Base-by-base conservation (phyloP, 2,888 invertebrate genomes). In the Phortica okadai region DNA sequence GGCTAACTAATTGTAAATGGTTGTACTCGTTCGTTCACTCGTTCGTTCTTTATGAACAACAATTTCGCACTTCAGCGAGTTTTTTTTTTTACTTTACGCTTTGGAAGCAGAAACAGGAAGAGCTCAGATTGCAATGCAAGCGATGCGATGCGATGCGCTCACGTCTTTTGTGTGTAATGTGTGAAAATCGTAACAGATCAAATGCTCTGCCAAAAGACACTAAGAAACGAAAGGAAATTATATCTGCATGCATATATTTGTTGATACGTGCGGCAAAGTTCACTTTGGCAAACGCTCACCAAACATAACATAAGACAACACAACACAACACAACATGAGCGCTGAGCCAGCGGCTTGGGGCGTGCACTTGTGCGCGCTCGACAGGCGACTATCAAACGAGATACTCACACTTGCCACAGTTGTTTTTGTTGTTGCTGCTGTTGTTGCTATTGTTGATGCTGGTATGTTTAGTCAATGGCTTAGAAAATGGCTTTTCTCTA, bases 1-100 rank as follows among this genome's bases (percentile, higher is more conserved):
- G 16, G 10, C 21, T 45, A 70, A 70, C 70, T 70, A 70, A 70
- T 70, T 70, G 70, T 70, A 70, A 70, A 56, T 56, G 56, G 54
- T 72, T 72, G 72, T 72, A 62, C 16, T 56, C 56, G 14, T 56
- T 56, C n/a, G 56, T 16, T 33, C 33, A 59, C 59, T 14, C 62
- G 62, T 62, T 7, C 62, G 62, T 72, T 56, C 33, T 72, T 56
- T 72, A 72, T 72, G 50, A 72, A 50, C 50, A 50, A 6, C 50
- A 50, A 50, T 50, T 50, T 50, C 50, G 50, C 50, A 50, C 14
- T 50, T 50, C 50, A 50, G 10, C 14, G 8, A 6, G 50, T 5
- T 50, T 50, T 50, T 50, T 50, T 3, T 6, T 50, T 50, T 1
- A 1, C 10, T 6, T 50, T 50, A 33, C 33, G 50, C 14, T 50